phyloP scores from a whole-genome alignment of 2,888 invertebrate species.

The Lepidochitona cinerea region DNA sequence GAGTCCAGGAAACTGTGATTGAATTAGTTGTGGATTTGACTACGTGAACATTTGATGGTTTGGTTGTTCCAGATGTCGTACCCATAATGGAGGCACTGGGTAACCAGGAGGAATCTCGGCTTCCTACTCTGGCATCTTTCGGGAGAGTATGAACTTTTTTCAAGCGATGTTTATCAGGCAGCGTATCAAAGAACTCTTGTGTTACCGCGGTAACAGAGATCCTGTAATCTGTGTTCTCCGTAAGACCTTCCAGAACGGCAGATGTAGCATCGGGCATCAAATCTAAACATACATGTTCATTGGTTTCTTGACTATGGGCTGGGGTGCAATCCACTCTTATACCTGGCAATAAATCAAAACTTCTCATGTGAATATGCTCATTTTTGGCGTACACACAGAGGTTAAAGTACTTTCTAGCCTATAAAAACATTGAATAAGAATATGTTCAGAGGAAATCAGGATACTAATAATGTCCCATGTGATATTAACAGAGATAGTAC shows the following conservation, averaged over 20 bases:
- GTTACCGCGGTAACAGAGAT: conserved; percentile 68
- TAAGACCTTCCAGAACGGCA: conserved; percentile 57
- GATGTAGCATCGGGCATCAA: conserved; percentile 61
- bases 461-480: too few species aligned
- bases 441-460: too few species aligned
- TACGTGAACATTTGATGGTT: conserved; percentile 59
- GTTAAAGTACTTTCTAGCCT: too few species aligned
- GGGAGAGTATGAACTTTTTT: conserved; percentile 58
- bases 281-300: conserved; percentile 51
- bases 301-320: conserved; percentile 48
- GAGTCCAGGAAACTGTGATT: conserved; percentile 64
- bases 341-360: conserved; percentile 55
- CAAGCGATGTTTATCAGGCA: conserved; percentile 61
- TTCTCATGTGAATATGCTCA: too few species aligned
- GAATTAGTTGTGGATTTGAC: conserved; percentile 54
- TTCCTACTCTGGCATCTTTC: conserved; percentile 48
- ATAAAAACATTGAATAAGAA: too few species aligned
- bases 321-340: conserved; percentile 68
- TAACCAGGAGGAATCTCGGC: conserved; percentile 66
- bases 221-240: conserved; percentile 68
- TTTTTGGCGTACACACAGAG: too few species aligned
- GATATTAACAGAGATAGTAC: too few species aligned
- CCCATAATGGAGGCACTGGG: conserved; percentile 63
- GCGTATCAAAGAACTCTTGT: conserved; percentile 68
- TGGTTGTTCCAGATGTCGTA: conserved; percentile 68